Conservation (phyloP, 1,140 invertebrate species). For the Drosophila micromelanica region DNA sequence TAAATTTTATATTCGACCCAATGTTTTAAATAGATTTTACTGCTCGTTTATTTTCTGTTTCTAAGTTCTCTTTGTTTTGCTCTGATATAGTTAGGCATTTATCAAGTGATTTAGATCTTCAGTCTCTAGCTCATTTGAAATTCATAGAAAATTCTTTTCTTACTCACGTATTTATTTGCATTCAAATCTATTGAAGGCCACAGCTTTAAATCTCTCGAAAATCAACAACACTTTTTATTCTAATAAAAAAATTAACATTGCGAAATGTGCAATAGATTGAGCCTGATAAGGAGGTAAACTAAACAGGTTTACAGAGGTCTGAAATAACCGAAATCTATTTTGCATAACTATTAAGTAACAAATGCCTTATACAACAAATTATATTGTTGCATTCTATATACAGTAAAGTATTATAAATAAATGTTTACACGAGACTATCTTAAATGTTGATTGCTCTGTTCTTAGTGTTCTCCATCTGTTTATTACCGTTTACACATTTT, state of each 20-base stretch:
- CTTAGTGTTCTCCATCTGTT: too few relatives aligned
- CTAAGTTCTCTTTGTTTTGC: neutral
- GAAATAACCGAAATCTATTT: neutral
- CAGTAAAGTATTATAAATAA: too few relatives aligned
- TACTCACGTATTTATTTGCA: slow-evolving; percentile 1
- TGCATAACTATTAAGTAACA: neutral
- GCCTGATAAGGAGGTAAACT: neutral
- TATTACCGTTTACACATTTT: too few relatives aligned
- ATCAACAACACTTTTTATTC: slow-evolving; percentile 1
- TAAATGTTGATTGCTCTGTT: too few relatives aligned
- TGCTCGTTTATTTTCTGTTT: slow-evolving; percentile 1
- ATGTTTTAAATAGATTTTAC: slow-evolving; percentile 9
- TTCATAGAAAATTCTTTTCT: neutral
- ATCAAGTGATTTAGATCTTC: neutral
- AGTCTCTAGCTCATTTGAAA: neutral
- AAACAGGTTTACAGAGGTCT: neutral
- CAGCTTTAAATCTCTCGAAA: neutral
- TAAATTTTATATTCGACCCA: neutral
- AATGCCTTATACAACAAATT: neutral
- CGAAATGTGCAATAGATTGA: neutral
- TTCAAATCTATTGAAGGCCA: slow-evolving; percentile 2
- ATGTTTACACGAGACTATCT: too few relatives aligned
- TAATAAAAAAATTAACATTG: neutral
- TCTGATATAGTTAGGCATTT: neutral
- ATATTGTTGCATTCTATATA: neutral